Evolutionary conservation across 2,113 vertebrate species (phyloP).

Genomic region (Crotalus helleri): DNA sequence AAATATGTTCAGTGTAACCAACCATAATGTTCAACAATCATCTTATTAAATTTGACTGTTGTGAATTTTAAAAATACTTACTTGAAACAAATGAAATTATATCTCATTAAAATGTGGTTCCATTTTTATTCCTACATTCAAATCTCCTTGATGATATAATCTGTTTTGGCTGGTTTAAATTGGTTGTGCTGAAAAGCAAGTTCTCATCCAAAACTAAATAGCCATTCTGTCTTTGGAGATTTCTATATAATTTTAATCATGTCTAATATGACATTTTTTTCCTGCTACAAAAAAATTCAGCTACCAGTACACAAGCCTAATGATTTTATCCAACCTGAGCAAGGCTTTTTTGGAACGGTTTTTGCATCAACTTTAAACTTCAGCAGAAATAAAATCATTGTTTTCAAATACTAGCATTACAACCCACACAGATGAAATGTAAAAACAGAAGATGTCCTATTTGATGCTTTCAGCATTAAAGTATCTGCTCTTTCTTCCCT

Average conservation of each 20-base stretch:
- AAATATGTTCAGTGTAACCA: neutral
- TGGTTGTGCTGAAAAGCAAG: neutral
- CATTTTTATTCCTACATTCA: neutral
- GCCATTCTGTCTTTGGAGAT: neutral
- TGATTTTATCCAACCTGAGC: neutral
- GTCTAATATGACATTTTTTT: neutral
- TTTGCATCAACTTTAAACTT: neutral
- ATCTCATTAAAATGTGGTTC: neutral
- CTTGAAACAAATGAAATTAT: neutral
- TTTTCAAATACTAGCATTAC: neutral
- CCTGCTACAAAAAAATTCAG: neutral
- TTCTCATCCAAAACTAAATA: neutral
- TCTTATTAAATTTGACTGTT: neutral
- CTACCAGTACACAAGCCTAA: neutral
- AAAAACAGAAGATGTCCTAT: neutral
- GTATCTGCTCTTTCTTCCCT: neutral
- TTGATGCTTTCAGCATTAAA: neutral
- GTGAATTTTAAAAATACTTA: neutral
- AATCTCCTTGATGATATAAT: neutral
- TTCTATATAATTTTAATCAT: neutral
- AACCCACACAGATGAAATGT: neutral
- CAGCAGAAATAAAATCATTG: neutral
- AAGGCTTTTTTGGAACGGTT: neutral
- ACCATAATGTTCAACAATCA: neutral
- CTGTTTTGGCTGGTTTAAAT: neutral